Conservation (phyloP, 2,113 vertebrate genomes). For the Paramisgurnus dabryanus region DNA sequence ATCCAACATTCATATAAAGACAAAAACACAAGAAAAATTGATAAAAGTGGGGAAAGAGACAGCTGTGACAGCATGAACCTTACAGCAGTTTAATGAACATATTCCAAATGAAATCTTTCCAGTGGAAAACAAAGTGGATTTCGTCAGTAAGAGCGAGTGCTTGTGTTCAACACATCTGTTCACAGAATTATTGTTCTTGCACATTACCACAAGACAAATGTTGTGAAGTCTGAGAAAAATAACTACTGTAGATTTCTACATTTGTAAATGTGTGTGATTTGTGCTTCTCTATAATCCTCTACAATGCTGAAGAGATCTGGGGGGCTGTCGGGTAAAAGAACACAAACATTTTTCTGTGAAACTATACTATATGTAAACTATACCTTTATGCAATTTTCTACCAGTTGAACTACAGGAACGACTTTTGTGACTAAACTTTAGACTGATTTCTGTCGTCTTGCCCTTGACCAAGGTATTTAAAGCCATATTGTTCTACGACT, state of each 20-base stretch:
- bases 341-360: no score
- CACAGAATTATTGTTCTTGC: background rate
- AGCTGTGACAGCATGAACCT: slow-evolving; percentile 13
- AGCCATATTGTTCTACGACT: background rate
- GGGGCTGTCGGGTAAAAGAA: background rate
- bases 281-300: no score
- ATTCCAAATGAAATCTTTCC: background rate
- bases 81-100: slow-evolving; percentile 19
- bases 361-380: no score
- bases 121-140: background rate
- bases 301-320: no score
- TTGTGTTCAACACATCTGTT: background rate
- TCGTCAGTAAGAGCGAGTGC: background rate
- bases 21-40: slow-evolving; percentile 8
- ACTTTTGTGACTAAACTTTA: background rate
- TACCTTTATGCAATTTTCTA: no score
- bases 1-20: slow-evolving; percentile 58
- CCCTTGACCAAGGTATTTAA: slow-evolving; percentile 1
- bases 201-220: background rate
- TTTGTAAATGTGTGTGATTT: no score
- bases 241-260: background rate
- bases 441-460: no score
- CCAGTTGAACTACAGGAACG: no score
- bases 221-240: background rate
- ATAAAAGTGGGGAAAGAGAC: slow-evolving; percentile 9